Base-by-base conservation (phyloP, 2,797 vertebrate genomes). In the Pseudochirops cupreus region DNA sequence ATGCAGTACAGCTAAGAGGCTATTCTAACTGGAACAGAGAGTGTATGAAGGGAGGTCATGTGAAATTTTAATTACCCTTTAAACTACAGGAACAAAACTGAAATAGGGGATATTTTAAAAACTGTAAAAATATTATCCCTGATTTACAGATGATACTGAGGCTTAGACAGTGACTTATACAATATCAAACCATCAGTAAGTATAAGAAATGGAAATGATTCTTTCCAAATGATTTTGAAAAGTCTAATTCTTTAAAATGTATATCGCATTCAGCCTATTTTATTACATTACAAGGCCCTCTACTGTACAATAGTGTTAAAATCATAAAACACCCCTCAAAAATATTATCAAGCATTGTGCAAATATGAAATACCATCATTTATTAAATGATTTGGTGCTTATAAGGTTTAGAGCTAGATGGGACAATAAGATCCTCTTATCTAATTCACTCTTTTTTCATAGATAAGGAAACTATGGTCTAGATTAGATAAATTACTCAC, bases 201-300 rank as follows among this genome's bases (percentile, higher is more conserved):
- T 26, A 50, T 50, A 26, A 24, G 24, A 87, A 87, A 50, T 87
- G 3, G 39, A 87, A 46, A 87, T 46, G 7, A 87, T 67, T 5
- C 39, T 82, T 21, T 82, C 24, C 74, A 87, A 89, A 96, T 56
- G 94, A 92, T 46, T 50, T 33, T 91, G 92, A 94, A 90, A 10
- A 52, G 95, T 54, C 92, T 94, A 93, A 12, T 97, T 97, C 18
- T 56, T 39, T 93, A 95, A 95, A 94, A 91, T 52, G 91, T 1
- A 7, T 93, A 52, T 95, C 96, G 67, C 92, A 92, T 90, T 28
- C n/a, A 93, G 33, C 89, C 33, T 14, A 4, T 31, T 96, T 94
- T 91, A 95, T 58, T 11, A 91, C 24, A 5, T 93, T 94, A 96
- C 91, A 52, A 54, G 56, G 91, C 14, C 12, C 24, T 91, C 4